Evolutionary conservation across 1,140 invertebrate species (phyloP), one percentile per base, ranked within the genome.

Genomic region (Portunus trituberculatus): DNA sequence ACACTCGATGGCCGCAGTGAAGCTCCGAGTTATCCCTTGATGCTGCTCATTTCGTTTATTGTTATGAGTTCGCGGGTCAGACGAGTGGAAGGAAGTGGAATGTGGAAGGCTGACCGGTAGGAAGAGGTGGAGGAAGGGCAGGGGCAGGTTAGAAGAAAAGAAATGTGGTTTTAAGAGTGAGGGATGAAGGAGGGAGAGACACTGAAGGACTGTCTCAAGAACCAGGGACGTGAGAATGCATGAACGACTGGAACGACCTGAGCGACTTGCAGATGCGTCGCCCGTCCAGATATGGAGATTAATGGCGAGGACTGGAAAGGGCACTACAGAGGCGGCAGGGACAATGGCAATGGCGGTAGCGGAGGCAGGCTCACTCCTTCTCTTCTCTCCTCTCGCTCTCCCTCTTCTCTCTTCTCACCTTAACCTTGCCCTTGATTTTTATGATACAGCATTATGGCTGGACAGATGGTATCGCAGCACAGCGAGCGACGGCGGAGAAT

Each of bases 391-490:
- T 31, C 86, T 88, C 7, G 4, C n/a, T 20, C 86, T 39, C 86
- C 31, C 7, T 20, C 86, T 10, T 8, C 28, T 39, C 86, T 20
- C 28, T 20, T 2, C 87, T n/a, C 87, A 0, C n/a, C n/a, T 59
- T 28, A 52, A n/a, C 67, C 87, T 89, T 31, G 45, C 39, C 87
- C 87, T 83, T 92, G 91, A 92, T 92, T 92, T 92, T 92, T 92
- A 92, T 92, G 91, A 92, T 59, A 83, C 91, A 83, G 82, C 52
- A 83, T 92, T 92, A 92, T 92, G 91, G 59, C 32, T 8, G 45
- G 91, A 32, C 32, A 92, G 91, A 92, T 92, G 91, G 91, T 92
- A 92, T 92, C 91, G 25, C 29, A 28, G 90, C 25, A 52, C 48
- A 25, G 90, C 67, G 91, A 32, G 59, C 29, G 16, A 39, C 59